These are phyloP conservation scores for Napeogenes inachia DNA, from an alignment of 2,888 invertebrate species.

Conservation along the genomic window DNA sequence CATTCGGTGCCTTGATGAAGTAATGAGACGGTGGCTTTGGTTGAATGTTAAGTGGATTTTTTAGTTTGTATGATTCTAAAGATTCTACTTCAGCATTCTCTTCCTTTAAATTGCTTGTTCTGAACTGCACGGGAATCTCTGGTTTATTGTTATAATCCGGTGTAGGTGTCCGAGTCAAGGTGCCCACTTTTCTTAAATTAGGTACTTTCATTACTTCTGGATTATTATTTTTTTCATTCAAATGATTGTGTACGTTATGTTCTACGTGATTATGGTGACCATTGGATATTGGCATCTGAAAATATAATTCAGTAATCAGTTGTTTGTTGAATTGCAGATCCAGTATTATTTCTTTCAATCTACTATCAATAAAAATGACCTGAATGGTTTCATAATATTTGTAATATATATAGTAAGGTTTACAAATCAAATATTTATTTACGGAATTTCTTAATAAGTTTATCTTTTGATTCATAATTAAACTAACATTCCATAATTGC, in stretches of 20 bases:
- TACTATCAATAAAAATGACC: no score
- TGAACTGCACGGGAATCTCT: slow-evolving; percentile 39
- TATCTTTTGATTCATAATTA: no score
- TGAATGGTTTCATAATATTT: no score
- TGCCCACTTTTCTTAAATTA: slow-evolving; percentile 56
- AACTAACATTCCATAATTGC: not conserved
- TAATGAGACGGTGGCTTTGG: slow-evolving; percentile 84
- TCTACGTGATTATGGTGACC: slow-evolving; percentile 59
- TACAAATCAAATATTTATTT: no score
- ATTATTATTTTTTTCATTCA: slow-evolving; percentile 35
- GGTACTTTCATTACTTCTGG: slow-evolving; percentile 45
- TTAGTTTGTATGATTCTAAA: slow-evolving; percentile 84
- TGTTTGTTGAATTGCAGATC: no score
- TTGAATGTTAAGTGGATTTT: slow-evolving; percentile 78
- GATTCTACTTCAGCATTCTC: slow-evolving; percentile 86
- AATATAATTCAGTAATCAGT: slow-evolving; percentile 21
- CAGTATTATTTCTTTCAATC: no score
- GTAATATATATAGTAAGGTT: no score
- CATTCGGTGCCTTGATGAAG: slow-evolving; percentile 78
- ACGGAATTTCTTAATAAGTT: no score
- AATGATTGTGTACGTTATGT: slow-evolving; percentile 26
- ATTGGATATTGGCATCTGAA: slow-evolving; percentile 62
- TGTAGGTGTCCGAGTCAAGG: slow-evolving; percentile 59
- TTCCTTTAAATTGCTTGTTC: slow-evolving; percentile 52
- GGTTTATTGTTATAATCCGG: slow-evolving; percentile 61